phyloP scores from a whole-genome alignment of 2,888 invertebrate species.

The Drosophila quinaria region DNA sequence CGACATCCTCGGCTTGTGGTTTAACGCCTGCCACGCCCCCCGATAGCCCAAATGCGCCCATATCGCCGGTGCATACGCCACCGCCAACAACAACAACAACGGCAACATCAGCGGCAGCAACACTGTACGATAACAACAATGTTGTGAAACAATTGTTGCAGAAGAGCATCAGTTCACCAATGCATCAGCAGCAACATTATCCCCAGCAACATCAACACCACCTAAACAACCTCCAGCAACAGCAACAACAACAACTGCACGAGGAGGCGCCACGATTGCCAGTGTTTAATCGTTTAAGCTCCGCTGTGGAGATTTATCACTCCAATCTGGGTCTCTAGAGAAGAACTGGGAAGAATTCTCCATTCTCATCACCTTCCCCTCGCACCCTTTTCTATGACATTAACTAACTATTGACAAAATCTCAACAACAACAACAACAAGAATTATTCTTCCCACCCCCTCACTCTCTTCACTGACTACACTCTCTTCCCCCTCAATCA shows the following conservation, averaged over 20 bases:
- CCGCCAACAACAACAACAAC: constrained; percentile 65
- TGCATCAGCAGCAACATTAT: constrained; percentile 37
- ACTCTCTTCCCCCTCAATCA: background rate
- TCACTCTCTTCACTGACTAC: background rate
- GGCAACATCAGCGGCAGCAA: constrained; percentile 24
- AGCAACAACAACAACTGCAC: constrained; percentile 41
- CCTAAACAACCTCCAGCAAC: constrained; percentile 21
- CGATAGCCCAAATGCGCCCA: constrained; percentile 84
- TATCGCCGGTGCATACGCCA: constrained; percentile 84
- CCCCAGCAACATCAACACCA: constrained; percentile 52
- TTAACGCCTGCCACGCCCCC: constrained; percentile 82
- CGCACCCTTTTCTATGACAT: background rate
- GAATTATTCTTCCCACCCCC: background rate
- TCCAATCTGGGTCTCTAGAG: constrained; percentile 76
- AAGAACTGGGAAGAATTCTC: background rate
- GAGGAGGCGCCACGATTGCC: constrained; percentile 88
- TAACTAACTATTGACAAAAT: constrained; percentile 9
- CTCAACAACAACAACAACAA: constrained; percentile 10
- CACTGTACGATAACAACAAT: constrained; percentile 6
- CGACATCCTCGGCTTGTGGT: constrained; percentile 63
- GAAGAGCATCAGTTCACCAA: constrained; percentile 79
- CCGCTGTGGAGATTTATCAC: constrained; percentile 84
- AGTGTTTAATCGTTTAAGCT: constrained; percentile 91
- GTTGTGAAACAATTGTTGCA: constrained; percentile 72
- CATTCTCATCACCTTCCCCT: background rate